Percentiles rank a stretch among this genome's conserved stretches.
These are phyloP conservation scores for Conchocele bisecta DNA, from an alignment of 2,888 invertebrate species.

Conservation along the genomic window DNA sequence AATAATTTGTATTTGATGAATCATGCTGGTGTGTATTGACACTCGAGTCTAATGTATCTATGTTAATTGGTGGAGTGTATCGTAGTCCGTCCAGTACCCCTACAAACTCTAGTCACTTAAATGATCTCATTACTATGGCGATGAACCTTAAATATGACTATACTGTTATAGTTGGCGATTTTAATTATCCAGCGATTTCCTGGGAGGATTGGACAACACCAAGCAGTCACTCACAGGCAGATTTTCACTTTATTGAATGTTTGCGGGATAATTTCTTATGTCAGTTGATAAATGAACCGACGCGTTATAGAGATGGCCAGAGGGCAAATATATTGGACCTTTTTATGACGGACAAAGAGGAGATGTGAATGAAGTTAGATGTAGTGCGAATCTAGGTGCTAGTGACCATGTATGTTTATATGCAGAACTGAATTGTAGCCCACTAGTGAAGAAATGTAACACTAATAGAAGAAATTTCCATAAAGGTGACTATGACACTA, in stretches of 20 bases:
- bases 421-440: conserved; percentile 8
- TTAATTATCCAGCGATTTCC: conserved; percentile 10
- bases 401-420: conserved; percentile 10
- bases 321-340: conserved; percentile 5
- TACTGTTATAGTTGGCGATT: conserved; percentile 9
- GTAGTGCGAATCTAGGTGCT: conserved; percentile 1
- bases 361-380: neutral
- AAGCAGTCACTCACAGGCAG: neutral
- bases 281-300: conserved; percentile 1
- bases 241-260: conserved; percentile 11
- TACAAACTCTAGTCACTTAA: conserved; percentile 8
- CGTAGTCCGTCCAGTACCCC: conserved; percentile 2
- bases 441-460: neutral
- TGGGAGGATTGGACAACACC: conserved; percentile 10
- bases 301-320: conserved; percentile 4
- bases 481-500: conserved; percentile 8
- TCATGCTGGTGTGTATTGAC: conserved; percentile 10
- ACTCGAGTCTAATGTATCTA: neutral
- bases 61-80: conserved; percentile 7
- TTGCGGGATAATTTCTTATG: neutral
- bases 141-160: conserved; percentile 6
- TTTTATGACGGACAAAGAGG: conserved; percentile 1
- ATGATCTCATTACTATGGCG: conserved; percentile 1
- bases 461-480: neutral
- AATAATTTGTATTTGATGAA: conserved; percentile 3